A percentile compares a stretch with the other conserved stretches of the same genome.
phyloP scores from a whole-genome alignment of 2,113 vertebrate species.

The Candoia aspera region DNA sequence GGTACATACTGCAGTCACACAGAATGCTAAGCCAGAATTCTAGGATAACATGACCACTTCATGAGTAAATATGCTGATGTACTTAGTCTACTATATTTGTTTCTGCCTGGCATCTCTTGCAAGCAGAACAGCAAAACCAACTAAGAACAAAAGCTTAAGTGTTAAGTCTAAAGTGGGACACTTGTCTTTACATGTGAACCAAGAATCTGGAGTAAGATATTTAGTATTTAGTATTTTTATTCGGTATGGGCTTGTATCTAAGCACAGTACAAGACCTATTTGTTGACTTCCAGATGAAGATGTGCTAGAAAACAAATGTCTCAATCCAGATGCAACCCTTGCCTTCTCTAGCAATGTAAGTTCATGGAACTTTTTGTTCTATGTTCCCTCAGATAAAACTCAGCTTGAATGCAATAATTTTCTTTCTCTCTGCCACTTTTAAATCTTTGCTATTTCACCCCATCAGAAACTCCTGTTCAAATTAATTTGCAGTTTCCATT shows the following conservation, averaged over 20 bases:
- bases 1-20: not conserved
- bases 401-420: not conserved
- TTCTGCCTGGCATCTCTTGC: not conserved
- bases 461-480: not conserved
- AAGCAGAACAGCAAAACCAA: not conserved
- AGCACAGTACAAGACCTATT: not conserved
- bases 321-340: not conserved
- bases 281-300: not conserved
- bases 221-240: not conserved
- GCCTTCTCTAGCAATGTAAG: not conserved
- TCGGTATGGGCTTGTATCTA: not conserved
- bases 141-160: not conserved
- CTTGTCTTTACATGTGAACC: not conserved
- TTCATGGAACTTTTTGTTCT: not conserved
- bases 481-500: not conserved
- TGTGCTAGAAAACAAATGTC: not conserved
- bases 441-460: not conserved
- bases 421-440: not conserved
- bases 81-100: not conserved
- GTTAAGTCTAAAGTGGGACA: not conserved
- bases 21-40: not conserved
- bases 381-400: not conserved
- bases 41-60: not conserved
- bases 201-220: not conserved
- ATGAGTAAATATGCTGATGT: not conserved